A percentile compares a stretch with the other conserved stretches of the same genome.
phyloP scores from a whole-genome alignment of 2,113 vertebrate species.

The Misgurnus mizolepis region DNA sequence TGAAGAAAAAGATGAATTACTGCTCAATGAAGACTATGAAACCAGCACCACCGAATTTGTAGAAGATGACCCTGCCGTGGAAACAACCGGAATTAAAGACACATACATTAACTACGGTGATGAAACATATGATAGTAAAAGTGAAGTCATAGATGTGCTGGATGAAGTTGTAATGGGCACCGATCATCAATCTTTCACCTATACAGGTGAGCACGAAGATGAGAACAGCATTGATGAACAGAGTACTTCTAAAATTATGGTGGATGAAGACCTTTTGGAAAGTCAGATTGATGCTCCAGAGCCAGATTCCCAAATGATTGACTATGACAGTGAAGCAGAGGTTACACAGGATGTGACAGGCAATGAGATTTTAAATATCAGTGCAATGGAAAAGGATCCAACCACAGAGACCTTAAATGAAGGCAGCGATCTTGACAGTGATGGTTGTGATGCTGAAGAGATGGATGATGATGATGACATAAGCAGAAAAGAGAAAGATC shows the following conservation, averaged over 20 bases:
- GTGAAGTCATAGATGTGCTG: constrained; percentile 46
- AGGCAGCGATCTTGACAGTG: constrained; percentile 34
- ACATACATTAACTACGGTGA: constrained; percentile 4
- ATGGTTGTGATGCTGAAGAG: constrained; percentile 34
- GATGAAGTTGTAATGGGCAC: constrained; percentile 41
- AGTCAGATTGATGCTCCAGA: background rate
- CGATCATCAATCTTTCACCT: constrained; percentile 39
- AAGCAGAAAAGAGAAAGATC: constrained; percentile 15
- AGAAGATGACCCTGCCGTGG: background rate
- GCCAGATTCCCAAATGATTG: background rate
- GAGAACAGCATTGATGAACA: constrained; percentile 29
- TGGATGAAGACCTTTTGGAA: constrained; percentile 1
- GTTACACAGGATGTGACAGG: constrained; percentile 41
- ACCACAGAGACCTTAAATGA: constrained; percentile 22
- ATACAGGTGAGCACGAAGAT: constrained; percentile 43
- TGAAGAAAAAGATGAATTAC: constrained; percentile 1
- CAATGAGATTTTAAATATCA: constrained; percentile 24
- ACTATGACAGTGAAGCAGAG: constrained; percentile 37
- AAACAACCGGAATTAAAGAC: constrained; percentile 25
- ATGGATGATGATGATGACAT: constrained; percentile 18
- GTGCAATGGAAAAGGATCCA: constrained; percentile 3
- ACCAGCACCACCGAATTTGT: background rate
- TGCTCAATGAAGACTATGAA: constrained; percentile 12
- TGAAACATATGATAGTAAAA: constrained; percentile 41
- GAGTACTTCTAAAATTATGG: background rate